phyloP scores from a whole-genome alignment of 2,888 invertebrate species.

The Sinhomidia bicolor region DNA sequence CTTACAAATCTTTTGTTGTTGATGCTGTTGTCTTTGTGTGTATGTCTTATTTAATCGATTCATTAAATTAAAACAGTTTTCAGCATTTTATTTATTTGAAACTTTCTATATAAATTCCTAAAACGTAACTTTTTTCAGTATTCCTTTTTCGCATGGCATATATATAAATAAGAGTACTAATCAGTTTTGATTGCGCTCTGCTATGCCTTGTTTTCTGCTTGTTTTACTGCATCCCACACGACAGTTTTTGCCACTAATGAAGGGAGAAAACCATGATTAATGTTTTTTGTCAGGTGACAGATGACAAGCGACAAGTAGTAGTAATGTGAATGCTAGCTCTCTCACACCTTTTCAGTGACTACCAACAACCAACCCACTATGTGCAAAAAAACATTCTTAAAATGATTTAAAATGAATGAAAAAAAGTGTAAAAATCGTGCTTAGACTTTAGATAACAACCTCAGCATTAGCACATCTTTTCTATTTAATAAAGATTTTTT shows the following conservation, averaged over 20 bases:
- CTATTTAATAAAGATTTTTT: background rate
- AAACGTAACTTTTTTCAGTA: constrained; percentile 6
- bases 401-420: constrained; percentile 30
- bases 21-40: background rate
- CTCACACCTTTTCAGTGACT: constrained; percentile 36
- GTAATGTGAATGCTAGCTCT: background rate
- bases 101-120: constrained; percentile 31
- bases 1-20: background rate
- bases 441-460: constrained; percentile 28
- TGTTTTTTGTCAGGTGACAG: constrained; percentile 55
- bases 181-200: constrained; percentile 9
- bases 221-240: constrained; percentile 17
- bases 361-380: background rate
- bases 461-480: background rate
- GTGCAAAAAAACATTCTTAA: background rate
- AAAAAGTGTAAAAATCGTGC: constrained; percentile 64
- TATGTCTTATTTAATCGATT: constrained; percentile 37
- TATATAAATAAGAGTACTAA: background rate
- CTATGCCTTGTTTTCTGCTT: constrained; percentile 1
- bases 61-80: constrained; percentile 42
- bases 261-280: constrained; percentile 71
- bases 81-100: constrained; percentile 6
- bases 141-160: background rate
- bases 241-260: constrained; percentile 54
- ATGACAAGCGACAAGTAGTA: constrained; percentile 52